These are phyloP conservation scores for Galbula dea DNA, from an alignment of 2,113 vertebrate species.

Conservation along the genomic window DNA sequence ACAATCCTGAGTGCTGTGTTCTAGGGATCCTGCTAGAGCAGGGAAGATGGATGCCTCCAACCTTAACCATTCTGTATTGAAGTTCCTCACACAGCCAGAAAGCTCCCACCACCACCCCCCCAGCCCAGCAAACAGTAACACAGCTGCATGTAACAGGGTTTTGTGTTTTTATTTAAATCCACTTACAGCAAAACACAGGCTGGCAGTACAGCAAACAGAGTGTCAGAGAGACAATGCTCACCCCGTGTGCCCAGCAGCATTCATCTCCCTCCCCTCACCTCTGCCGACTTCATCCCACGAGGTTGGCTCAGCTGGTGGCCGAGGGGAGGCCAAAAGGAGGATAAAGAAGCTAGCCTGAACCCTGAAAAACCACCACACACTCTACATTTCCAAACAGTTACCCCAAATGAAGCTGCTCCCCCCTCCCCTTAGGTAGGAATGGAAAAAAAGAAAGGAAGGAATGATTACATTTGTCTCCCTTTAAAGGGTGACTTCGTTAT, in stretches of 20 bases:
- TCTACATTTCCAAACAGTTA: conserved; percentile 1
- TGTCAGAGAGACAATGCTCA: background rate
- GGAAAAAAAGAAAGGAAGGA: background rate
- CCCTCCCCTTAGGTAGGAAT: background rate
- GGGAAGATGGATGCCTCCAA: too few species aligned
- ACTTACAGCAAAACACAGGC: conserved; percentile 62
- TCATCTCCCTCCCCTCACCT: background rate
- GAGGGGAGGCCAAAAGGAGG: background rate
- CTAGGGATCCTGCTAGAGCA: too few species aligned
- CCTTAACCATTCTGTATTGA: background rate
- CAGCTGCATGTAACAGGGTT: background rate
- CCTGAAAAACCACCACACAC: background rate
- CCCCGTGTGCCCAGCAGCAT: background rate
- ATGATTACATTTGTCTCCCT: background rate
- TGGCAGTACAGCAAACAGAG: conserved; percentile 33
- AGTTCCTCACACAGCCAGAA: too few species aligned
- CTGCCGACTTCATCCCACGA: background rate
- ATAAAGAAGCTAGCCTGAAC: background rate
- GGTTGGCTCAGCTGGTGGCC: background rate
- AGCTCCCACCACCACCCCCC: background rate
- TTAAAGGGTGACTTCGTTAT: conserved; percentile 32
- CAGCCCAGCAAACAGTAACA: accelerated
- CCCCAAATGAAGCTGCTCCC: background rate
- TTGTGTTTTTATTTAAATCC: conserved; percentile 61
- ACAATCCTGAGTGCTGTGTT: too few species aligned